These are phyloP conservation scores for Mastigias papua DNA, from an alignment of 30 jellyfish, hydroid and myxozoan genomes.

Conservation along the genomic window DNA sequence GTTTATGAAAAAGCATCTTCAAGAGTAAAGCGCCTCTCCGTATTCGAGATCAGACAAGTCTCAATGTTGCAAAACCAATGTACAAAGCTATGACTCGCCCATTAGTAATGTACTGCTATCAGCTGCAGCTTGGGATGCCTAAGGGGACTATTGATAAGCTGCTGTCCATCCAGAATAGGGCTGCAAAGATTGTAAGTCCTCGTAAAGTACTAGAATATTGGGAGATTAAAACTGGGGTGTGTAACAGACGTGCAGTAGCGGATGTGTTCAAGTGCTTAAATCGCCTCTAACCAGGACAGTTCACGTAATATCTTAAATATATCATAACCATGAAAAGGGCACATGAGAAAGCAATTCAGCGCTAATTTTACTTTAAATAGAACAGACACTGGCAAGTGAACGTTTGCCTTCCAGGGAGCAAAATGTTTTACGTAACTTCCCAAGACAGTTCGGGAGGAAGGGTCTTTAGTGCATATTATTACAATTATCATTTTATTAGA, in stretches of 20 bases:
- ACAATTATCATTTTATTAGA: no score
- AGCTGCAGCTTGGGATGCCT: conserved; percentile 59
- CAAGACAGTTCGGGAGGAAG: not conserved
- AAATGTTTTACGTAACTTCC: not conserved
- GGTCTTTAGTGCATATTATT: not conserved
- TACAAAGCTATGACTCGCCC: conserved; percentile 57
- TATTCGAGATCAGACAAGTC: conserved; percentile 47
- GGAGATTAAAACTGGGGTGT: no score
- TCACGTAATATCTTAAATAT: no score
- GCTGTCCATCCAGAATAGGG: conserved; percentile 57
- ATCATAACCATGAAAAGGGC: no score
- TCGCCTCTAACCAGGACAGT: no score
- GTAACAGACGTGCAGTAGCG: no score
- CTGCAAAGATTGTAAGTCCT: conserved; percentile 50
- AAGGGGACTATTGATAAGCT: conserved; percentile 63
- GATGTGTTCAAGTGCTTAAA: no score
- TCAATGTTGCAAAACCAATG: conserved; percentile 57
- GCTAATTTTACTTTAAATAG: not conserved
- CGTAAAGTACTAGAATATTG: conserved; percentile 4
- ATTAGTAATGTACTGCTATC: conserved; percentile 51
- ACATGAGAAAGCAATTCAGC: not conserved
- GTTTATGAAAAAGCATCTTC: conserved; percentile 52
- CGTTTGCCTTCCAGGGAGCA: not conserved
- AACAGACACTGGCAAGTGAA: not conserved
- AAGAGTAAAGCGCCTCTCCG: conserved; percentile 66